A percentile compares a stretch with the other conserved stretches of the same genome.
phyloP scores from a whole-genome alignment of 92 coral and sea anemone species.

The Phenganax stokvisi region DNA sequence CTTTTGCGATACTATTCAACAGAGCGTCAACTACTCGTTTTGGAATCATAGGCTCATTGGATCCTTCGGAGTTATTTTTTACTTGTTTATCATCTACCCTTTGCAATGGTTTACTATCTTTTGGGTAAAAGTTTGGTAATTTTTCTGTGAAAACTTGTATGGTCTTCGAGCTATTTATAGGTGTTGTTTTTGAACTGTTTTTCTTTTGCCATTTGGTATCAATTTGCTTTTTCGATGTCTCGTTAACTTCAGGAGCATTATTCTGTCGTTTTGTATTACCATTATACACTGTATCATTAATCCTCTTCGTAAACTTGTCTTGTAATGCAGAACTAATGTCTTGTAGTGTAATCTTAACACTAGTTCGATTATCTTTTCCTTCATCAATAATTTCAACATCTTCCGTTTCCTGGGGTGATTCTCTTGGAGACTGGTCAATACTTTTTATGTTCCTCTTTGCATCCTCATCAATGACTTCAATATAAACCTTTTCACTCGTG shows the following conservation, averaged over 20 bases:
- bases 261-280: not conserved
- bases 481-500: not conserved
- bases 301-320: not conserved
- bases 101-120: not conserved
- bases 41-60: slow-evolving; percentile 28
- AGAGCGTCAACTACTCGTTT: slow-evolving; percentile 21
- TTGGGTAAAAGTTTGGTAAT: no score
- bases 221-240: not conserved
- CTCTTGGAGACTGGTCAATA: not conserved
- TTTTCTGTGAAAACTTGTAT: no score
- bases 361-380: not conserved
- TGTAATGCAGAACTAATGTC: slow-evolving; percentile 5
- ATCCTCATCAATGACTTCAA: slow-evolving; percentile 10
- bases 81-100: not conserved
- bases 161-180: no score
- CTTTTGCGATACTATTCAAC: not conserved
- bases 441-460: no score
- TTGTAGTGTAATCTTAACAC: not conserved
- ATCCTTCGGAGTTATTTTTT: not conserved
- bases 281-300: not conserved
- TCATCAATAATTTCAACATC: slow-evolving; percentile 32
- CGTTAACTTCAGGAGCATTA: not conserved
- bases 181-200: no score
- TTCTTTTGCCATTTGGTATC: not conserved
- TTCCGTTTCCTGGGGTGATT: slow-evolving; percentile 8